These are phyloP conservation scores for Gymnopithys bicolor DNA, from an alignment of 2,797 vertebrate species.

Conservation along the genomic window DNA sequence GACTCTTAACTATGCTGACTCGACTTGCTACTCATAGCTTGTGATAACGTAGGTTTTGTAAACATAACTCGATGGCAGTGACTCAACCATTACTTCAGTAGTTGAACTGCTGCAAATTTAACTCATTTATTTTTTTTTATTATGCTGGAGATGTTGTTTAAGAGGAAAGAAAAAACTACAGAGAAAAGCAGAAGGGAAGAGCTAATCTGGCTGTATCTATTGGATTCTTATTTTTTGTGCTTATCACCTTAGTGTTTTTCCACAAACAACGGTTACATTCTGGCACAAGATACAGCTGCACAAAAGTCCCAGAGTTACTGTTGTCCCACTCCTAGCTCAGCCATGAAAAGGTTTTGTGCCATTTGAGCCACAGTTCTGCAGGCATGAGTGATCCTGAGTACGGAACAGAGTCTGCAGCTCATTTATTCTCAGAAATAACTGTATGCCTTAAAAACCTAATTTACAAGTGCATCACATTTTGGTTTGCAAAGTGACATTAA, in stretches of 20 bases:
- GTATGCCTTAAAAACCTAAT: constrained; percentile 8
- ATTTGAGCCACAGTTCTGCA: not conserved
- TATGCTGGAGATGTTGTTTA: not conserved
- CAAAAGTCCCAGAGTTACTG: not conserved
- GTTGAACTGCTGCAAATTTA: not conserved
- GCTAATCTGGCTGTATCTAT: not conserved
- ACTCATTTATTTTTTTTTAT: not conserved
- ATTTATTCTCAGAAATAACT: constrained; percentile 24
- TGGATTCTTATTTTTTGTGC: not conserved
- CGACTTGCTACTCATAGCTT: not conserved
- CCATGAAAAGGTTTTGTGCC: not conserved
- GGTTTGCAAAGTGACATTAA: constrained; percentile 48
- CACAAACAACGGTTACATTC: accelerated
- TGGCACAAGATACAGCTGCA: not conserved
- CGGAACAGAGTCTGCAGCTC: not conserved
- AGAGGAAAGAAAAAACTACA: accelerated
- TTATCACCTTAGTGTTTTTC: not conserved
- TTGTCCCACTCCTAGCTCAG: not conserved
- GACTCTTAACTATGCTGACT: not conserved
- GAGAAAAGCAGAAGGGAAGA: not conserved
- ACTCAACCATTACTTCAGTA: not conserved
- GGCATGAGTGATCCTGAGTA: not conserved
- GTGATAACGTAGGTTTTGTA: not conserved
- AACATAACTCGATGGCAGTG: not conserved
- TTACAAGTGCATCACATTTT: constrained; percentile 1